Evolutionary conservation across 2,888 invertebrate species (phyloP), one percentile per base, ranked within the genome.

Genomic region (Apotomis capreana): DNA sequence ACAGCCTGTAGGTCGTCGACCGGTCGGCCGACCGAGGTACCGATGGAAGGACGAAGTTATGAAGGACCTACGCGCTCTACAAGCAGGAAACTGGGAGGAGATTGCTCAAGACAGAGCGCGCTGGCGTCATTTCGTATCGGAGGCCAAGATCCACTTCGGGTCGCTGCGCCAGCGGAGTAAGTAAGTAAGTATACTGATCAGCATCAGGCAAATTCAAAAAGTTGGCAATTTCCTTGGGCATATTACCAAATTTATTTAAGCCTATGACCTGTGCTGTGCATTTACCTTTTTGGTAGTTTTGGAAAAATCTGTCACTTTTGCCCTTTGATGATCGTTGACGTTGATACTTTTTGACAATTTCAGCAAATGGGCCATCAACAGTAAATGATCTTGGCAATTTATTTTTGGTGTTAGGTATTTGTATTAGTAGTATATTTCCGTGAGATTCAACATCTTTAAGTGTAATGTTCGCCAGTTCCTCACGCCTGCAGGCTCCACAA

Each of bases 151-250:
- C n/a, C n/a, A n/a, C n/a, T n/a, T n/a, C n/a, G n/a, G n/a, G n/a
- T n/a, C n/a, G n/a, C n/a, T n/a, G n/a, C n/a, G n/a, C n/a, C n/a
- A n/a, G n/a, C n/a, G n/a, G n/a, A n/a, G n/a, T n/a, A n/a, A n/a
- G n/a, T n/a, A n/a, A n/a, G n/a, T n/a, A n/a, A n/a, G n/a, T n/a
- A n/a, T n/a, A n/a, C n/a, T n/a, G 12, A 13, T 75, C 51, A n/a
- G 69, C 40, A 36, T 76, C 61, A 10, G 75, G 73, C 36, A 76
- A 49, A 37, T 73, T 67, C 9, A 78, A 64, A 73, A 55, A 76
- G 4, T 37, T 64, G 12, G 78, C 78, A 1, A 77, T 77, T 59
- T 74, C 70, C 64, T 73, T 76, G 0, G 78, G 76, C 74, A 77
- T 77, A 6, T 51, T n/a, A 4, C 74, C 74, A 69, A 77, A 74